These are phyloP conservation scores for Enteromius thamalakanensis DNA, from an alignment of 2,797 vertebrate genomes.

Conservation along the genomic window DNA sequence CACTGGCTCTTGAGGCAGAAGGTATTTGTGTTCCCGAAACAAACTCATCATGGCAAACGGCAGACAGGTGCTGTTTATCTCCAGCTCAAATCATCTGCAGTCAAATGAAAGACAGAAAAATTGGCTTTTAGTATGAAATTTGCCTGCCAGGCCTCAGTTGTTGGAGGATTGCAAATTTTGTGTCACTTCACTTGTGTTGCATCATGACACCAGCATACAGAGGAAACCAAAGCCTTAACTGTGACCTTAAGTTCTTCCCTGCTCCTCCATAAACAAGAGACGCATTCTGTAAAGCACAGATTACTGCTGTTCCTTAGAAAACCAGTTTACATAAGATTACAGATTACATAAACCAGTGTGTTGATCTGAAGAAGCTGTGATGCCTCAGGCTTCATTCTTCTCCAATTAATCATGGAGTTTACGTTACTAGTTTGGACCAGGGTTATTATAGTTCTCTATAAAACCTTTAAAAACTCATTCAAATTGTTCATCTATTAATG, in stretches of 20 bases:
- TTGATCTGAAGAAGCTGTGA: background rate
- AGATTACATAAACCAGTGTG: background rate
- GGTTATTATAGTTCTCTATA: background rate
- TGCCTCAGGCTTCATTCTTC: background rate
- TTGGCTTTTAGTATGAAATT: conserved; percentile 77
- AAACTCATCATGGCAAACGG: background rate
- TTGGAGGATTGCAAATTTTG: conserved; percentile 40
- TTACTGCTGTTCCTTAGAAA: background rate
- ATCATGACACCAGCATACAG: conserved; percentile 30
- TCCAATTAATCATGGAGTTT: background rate
- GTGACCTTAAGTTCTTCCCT: conserved; percentile 13
- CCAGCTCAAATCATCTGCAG: conserved; percentile 65
- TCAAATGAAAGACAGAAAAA: conserved; percentile 77
- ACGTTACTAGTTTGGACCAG: background rate
- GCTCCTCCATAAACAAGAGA: background rate
- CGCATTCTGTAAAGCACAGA: background rate
- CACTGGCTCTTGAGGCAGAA: background rate
- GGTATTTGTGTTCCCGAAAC: conserved; percentile 36
- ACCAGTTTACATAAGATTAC: background rate
- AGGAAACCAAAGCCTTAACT: background rate
- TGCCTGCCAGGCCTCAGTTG: conserved; percentile 59
- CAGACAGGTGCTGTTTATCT: conserved; percentile 71
- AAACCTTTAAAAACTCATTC: background rate
- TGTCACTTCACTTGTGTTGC: background rate
- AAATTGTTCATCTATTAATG: background rate